A percentile compares a stretch with the other conserved stretches of the same genome.
These are phyloP conservation scores for Rallus crepitans DNA, from an alignment of 2,797 vertebrate species.

Conservation along the genomic window DNA sequence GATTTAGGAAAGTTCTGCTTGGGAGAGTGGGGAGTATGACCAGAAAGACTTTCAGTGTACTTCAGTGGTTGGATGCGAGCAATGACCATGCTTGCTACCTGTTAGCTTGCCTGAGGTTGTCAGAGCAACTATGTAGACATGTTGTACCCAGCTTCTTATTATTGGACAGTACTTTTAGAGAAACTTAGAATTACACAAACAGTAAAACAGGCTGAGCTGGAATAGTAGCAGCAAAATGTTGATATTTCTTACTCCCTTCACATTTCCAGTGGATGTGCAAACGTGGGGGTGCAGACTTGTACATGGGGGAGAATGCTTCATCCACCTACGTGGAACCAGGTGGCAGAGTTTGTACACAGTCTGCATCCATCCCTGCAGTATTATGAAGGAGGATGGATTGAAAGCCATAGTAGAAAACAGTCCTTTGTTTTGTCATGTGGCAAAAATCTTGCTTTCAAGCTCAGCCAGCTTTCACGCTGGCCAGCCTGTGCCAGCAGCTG, in stretches of 20 bases:
- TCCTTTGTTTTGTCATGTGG: background rate
- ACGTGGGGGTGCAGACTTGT: background rate
- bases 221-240: background rate
- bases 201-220: background rate
- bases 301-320: background rate
- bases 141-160: background rate
- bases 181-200: background rate
- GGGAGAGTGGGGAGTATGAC: background rate
- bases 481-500: background rate
- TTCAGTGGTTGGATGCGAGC: background rate
- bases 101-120: background rate
- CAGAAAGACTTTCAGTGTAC: background rate
- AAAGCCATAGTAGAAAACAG: background rate
- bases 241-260: background rate
- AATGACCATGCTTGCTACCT: background rate
- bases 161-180: background rate
- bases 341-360: background rate
- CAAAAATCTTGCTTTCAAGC: slow-evolving; percentile 6
- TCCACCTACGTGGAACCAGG: background rate
- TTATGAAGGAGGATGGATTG: background rate
- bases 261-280: background rate
- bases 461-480: background rate
- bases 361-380: background rate
- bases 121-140: background rate
- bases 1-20: background rate